Evolutionary conservation across 2,888 invertebrate genomes (phyloP), one percentile per base, ranked within the genome.

Genomic region (Oxycera nigricornis): DNA sequence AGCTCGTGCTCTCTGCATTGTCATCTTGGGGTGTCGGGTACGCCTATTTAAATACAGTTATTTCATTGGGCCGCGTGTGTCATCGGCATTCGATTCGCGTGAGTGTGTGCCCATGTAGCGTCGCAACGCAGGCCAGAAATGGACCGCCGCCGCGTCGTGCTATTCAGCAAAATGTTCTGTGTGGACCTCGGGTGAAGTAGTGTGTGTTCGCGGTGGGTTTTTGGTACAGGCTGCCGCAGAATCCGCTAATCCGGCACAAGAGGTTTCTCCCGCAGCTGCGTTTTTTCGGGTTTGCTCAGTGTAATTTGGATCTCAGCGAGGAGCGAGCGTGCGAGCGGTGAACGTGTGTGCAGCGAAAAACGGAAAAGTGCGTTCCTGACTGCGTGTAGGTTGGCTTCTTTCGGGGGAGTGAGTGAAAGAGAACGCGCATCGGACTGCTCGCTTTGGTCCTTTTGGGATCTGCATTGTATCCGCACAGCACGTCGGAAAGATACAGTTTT

Each of bases 31-130:
- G 84, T 85, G 84, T 84, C 75, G 82, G 82, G 80, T 80, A 84
- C 85, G 85, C 85, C 85, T 81, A 80, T 80, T 84, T 85, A 84
- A 85, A 85, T 83, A 84, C 84, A 83, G 84, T 85, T 84, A 85
- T 85, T 85, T 84, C 83, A 84, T 85, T 85, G 84, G 84, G 81
- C 81, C 82, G 81, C 83, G 31, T 65, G 70, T 55, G 70, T 70
- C 52, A 31, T 55, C 70, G 80, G 81, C 82, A 50, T 73, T 62
- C 72, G 31, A 62, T 31, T 73, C 73, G 65, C 73, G 61, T 50
- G 68, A 41, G 62, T 75, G 59, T 59, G 72, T 39, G 65, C 75
- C 46, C 75, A 59, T 50, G 65, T 30, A 30, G 65, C 55, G 55
- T 17, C 55, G 24, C 22, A 55, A 55, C 22, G n/a, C n/a, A n/a